phyloP scores from a whole-genome alignment of 2,797 vertebrate genomes.

The Aeoliscus strigatus region DNA sequence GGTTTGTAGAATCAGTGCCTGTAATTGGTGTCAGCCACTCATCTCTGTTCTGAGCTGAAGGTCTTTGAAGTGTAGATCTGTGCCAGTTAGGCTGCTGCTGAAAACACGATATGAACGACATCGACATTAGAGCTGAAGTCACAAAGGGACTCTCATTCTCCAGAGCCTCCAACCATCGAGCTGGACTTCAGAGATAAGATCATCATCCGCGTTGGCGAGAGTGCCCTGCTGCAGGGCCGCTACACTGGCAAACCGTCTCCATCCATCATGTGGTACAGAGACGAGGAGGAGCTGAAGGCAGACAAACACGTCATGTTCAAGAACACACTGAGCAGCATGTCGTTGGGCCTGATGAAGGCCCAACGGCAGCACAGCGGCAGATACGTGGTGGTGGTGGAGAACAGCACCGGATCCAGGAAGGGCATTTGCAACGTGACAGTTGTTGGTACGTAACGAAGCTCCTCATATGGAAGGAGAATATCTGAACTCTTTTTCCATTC shows the following conservation, averaged over 20 bases:
- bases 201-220: constrained; percentile 88
- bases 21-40: too few species aligned
- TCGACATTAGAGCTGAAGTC: too few species aligned
- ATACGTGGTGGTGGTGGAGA: constrained; percentile 92
- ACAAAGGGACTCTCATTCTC: too few species aligned
- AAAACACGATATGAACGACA: too few species aligned
- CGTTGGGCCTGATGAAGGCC: constrained; percentile 85
- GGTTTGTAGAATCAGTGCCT: too few species aligned
- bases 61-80: too few species aligned
- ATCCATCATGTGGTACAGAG: constrained; percentile 87
- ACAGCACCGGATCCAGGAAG: constrained; percentile 92
- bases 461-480: too few species aligned
- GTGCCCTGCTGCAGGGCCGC: constrained; percentile 86
- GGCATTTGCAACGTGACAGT: constrained; percentile 88
- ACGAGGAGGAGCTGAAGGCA: constrained; percentile 84
- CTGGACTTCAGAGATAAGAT: constrained; percentile 95
- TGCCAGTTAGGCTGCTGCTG: too few species aligned
- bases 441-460: constrained; percentile 79
- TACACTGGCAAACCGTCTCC: constrained; percentile 93
- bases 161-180: constrained; percentile 94
- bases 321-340: constrained; percentile 85
- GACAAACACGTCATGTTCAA: constrained; percentile 84
- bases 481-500: too few species aligned
- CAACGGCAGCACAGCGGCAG: constrained; percentile 88
- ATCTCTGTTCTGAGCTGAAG: too few species aligned